A percentile compares a stretch with the other conserved stretches of the same genome.
These are phyloP conservation scores for Amphiprion clarkii DNA, from an alignment of 2,797 vertebrate species.

Conservation along the genomic window DNA sequence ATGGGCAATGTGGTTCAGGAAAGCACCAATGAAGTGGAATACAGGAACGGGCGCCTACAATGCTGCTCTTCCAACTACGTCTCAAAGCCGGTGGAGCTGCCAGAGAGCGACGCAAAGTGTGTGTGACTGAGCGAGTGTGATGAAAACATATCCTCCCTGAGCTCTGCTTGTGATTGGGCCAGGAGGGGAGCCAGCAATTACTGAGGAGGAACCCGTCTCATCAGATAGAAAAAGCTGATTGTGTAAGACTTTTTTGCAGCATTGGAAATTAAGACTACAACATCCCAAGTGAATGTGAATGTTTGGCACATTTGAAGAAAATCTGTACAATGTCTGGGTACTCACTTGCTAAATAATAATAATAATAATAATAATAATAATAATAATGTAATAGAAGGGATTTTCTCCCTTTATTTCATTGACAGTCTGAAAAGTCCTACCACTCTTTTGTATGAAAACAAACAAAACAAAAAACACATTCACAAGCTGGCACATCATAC, in stretches of 20 bases:
- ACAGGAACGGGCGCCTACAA: slow-evolving; percentile 17
- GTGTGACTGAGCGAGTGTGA: slow-evolving; percentile 24
- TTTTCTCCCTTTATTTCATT: slow-evolving; percentile 67
- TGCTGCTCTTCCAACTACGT: slow-evolving; percentile 12
- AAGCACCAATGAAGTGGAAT: slow-evolving; percentile 58
- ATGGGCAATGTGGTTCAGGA: slow-evolving; percentile 56
- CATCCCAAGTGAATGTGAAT: slow-evolving; percentile 82
- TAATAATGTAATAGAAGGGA: slow-evolving; percentile 65
- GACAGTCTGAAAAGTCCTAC: slow-evolving; percentile 69
- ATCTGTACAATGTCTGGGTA: slow-evolving; percentile 85
- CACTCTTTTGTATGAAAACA: slow-evolving; percentile 71
- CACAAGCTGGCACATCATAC: slow-evolving; percentile 99
- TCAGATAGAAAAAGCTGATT: slow-evolving; percentile 87
- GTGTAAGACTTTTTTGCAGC: slow-evolving; percentile 95
- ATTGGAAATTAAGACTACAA: slow-evolving; percentile 88
- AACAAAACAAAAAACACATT: slow-evolving; percentile 84
- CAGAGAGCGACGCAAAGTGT: slow-evolving; percentile 19
- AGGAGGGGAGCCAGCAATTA: slow-evolving; percentile 58
- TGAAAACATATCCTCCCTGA: slow-evolving; percentile 60
- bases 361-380: slow-evolving; percentile 67
- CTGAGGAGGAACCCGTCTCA: slow-evolving; percentile 64
- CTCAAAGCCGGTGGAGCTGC: slow-evolving; percentile 25
- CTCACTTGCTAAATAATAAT: slow-evolving; percentile 62
- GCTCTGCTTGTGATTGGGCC: slow-evolving; percentile 56
- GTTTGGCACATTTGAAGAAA: slow-evolving; percentile 94